Conservation (phyloP, 2,113 vertebrate species). For the Gulo gulo region DNA sequence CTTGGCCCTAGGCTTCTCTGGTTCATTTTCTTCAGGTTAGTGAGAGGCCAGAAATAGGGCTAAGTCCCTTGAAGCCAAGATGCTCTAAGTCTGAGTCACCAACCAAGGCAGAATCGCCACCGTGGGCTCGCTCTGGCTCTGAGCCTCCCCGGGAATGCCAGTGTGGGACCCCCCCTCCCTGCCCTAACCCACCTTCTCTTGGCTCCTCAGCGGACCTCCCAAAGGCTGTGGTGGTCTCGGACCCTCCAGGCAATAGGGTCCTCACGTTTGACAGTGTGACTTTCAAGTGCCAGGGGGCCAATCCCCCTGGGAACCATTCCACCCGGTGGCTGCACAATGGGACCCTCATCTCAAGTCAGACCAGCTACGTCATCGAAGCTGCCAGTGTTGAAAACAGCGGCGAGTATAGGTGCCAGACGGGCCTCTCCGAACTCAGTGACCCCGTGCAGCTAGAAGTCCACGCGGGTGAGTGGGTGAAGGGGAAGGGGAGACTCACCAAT, state of each 20-base stretch:
- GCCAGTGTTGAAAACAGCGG: not conserved
- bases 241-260: not conserved
- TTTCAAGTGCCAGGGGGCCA: slow-evolving; percentile 22
- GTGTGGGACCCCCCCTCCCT: not conserved
- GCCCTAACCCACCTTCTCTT: not conserved
- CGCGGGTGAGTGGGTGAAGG: not conserved
- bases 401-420: slow-evolving; percentile 38
- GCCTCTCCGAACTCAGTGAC: not conserved
- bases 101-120: not conserved
- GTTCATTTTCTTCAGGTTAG: not conserved
- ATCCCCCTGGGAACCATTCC: not conserved
- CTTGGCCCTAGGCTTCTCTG: not conserved
- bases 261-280: not conserved
- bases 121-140: too few species aligned
- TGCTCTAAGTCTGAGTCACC: not conserved
- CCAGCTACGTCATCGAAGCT: not conserved
- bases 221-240: slow-evolving; percentile 15
- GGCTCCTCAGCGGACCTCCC: not conserved
- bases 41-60: not conserved
- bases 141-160: not conserved
- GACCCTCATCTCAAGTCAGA: not conserved
- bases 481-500: not conserved
- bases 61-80: not conserved
- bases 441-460: not conserved
- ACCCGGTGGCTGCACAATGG: slow-evolving; percentile 50